Evolutionary conservation across 2,113 vertebrate genomes (phyloP).

Genomic region (Acrocephalus kingi): DNA sequence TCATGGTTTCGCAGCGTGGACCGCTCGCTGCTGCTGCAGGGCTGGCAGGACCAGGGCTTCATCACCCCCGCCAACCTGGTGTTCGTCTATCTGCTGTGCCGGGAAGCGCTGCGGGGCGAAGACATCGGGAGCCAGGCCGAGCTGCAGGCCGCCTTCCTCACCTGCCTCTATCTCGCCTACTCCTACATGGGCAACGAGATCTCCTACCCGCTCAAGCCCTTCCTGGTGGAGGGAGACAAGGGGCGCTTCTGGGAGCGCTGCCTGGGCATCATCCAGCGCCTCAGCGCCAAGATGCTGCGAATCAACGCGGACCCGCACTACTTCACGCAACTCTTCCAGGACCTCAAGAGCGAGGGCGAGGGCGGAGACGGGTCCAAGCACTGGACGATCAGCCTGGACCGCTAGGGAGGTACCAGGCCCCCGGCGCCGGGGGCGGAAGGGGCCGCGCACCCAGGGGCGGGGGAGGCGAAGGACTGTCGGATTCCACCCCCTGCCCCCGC

Average conservation of each 20-base stretch:
- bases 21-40: conserved; percentile 92
- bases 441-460: conserved; percentile 17
- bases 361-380: conserved; percentile 73
- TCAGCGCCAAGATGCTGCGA: conserved; percentile 94
- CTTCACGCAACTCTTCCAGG: conserved; percentile 97
- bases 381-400: conserved; percentile 88
- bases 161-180: conserved; percentile 96
- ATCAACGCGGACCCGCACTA: conserved; percentile 96
- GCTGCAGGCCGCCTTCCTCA: conserved; percentile 93
- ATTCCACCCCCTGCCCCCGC: background rate
- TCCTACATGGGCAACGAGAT: conserved; percentile 99
- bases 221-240: conserved; percentile 90
- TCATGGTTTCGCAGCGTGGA: conserved; percentile 98
- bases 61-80: conserved; percentile 96
- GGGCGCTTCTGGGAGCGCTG: conserved; percentile 95
- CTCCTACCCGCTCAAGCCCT: conserved; percentile 97
- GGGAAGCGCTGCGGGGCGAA: conserved; percentile 84
- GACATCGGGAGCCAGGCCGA: conserved; percentile 82
- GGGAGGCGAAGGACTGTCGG: conserved; percentile 12
- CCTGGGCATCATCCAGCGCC: conserved; percentile 88
- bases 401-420: conserved; percentile 73
- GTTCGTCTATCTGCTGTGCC: conserved; percentile 94
- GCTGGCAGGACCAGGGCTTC: conserved; percentile 98
- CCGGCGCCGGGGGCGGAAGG: background rate
- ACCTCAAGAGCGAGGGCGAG: conserved; percentile 93